phyloP scores from a whole-genome alignment of 2,113 vertebrate species.

The Daubentonia madagascariensis region DNA sequence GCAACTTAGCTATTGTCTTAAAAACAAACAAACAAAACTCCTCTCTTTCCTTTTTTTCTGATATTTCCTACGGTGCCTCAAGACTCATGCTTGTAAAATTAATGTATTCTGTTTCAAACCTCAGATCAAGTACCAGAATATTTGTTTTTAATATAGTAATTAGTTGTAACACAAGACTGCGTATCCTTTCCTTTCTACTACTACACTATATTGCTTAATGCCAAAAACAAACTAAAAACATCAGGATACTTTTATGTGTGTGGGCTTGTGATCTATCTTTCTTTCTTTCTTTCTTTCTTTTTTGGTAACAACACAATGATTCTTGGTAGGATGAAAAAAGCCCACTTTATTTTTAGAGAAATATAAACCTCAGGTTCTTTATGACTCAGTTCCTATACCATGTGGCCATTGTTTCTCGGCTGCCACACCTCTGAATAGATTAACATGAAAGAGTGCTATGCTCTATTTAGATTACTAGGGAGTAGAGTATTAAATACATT shows the following conservation, averaged over 20 bases:
- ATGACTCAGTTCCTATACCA: not conserved
- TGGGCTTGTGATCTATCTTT: not conserved
- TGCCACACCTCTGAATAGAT: slow-evolving; percentile 30
- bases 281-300: not conserved
- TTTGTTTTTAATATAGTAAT: not conserved
- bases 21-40: not conserved
- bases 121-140: not conserved
- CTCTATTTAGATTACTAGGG: not conserved
- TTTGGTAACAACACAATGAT: not conserved
- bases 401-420: slow-evolving; percentile 6
- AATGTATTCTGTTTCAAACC: not conserved
- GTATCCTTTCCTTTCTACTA: not conserved
- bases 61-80: not conserved
- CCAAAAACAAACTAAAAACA: slow-evolving; percentile 21
- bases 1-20: not conserved
- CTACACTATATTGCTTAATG: not conserved
- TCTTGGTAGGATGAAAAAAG: not conserved
- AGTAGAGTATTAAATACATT: not conserved
- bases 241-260: not conserved
- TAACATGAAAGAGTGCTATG: slow-evolving; percentile 11
- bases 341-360: not conserved
- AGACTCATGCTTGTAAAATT: slow-evolving; percentile 22
- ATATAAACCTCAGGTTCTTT: not conserved
- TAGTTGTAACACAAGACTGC: not conserved
- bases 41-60: not conserved